Evolutionary conservation across 1,140 invertebrate genomes (phyloP).

Genomic region (Drosophila trapezifrons): DNA sequence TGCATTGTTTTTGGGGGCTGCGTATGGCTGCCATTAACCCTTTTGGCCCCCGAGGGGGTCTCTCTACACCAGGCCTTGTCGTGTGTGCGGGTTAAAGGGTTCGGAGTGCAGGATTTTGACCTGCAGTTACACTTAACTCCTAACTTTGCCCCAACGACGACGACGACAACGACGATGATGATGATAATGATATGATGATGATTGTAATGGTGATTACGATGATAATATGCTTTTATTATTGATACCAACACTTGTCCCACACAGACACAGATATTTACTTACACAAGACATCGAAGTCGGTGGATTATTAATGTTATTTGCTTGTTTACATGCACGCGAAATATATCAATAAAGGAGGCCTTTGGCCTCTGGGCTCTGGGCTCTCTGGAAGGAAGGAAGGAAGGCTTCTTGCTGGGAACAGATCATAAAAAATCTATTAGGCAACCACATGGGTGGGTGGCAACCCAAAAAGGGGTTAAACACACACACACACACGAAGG

Average conservation of each 20-base stretch:
- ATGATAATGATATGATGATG: conserved; percentile 27
- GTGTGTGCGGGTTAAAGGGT: conserved; percentile 12
- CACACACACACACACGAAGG: background rate
- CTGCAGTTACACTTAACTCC: conserved; percentile 77
- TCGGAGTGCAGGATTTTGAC: conserved; percentile 61
- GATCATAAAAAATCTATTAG: conserved; percentile 83
- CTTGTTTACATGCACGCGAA: conserved; percentile 74
- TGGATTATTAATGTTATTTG: conserved; percentile 70
- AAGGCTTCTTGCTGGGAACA: conserved; percentile 42
- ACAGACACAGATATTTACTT: conserved; percentile 11
- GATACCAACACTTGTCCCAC: conserved; percentile 69
- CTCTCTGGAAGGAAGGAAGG: conserved; percentile 7
- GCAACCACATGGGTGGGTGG: conserved; percentile 65
- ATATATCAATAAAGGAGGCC: conserved; percentile 60
- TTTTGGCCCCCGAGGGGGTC: conserved; percentile 16
- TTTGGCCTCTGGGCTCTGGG: conserved; percentile 17
- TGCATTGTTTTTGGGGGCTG: conserved; percentile 39
- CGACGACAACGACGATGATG: background rate
- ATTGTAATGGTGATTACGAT: conserved; percentile 31
- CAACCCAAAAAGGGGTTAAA: conserved; percentile 21
- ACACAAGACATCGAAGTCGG: conserved; percentile 9
- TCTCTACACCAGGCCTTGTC: conserved; percentile 3
- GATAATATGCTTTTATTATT: conserved; percentile 69
- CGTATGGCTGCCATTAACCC: conserved; percentile 46
- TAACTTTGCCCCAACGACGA: conserved; percentile 43